Percentiles rank a stretch among this genome's conserved stretches.
phyloP scores from a whole-genome alignment of 1,140 invertebrate species.

The Aphelenchoides avenae region DNA sequence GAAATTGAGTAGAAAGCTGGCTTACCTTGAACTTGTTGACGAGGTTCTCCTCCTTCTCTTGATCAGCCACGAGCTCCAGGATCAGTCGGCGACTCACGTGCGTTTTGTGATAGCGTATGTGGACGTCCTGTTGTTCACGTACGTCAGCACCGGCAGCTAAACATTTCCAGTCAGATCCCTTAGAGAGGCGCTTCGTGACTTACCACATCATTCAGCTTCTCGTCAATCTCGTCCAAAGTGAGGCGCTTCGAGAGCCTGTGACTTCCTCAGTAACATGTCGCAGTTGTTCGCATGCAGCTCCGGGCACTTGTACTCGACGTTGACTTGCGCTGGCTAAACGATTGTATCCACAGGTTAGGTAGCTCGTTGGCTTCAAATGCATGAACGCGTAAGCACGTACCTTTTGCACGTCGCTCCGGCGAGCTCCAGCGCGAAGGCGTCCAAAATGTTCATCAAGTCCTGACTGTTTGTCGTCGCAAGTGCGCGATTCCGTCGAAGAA shows the following conservation, averaged over 20 bases:
- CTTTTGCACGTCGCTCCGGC: too few relatives aligned
- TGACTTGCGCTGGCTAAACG: too few relatives aligned
- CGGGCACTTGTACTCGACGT: conserved; percentile 86
- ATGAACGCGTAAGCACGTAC: too few relatives aligned
- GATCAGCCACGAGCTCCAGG: conserved; percentile 91
- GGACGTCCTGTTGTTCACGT: conserved; percentile 98
- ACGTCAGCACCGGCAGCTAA: conserved; percentile 87
- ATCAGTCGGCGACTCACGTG: conserved; percentile 91
- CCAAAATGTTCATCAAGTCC: too few relatives aligned
- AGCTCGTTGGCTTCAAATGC: too few relatives aligned
- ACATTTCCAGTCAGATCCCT: conserved; percentile 36
- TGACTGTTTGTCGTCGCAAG: too few relatives aligned
- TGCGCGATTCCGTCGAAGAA: too few relatives aligned
- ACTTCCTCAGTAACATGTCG: conserved; percentile 96
- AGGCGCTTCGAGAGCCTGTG: conserved; percentile 90
- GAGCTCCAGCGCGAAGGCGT: too few relatives aligned
- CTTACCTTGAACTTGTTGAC: conserved; percentile 69
- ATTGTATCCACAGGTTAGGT: too few relatives aligned
- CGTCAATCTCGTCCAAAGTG: conserved; percentile 94
- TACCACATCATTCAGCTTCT: conserved; percentile 81
- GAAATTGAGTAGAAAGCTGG: too few relatives aligned
- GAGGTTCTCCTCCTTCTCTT: conserved; percentile 99
- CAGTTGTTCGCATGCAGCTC: conserved; percentile 98
- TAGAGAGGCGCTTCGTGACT: too few relatives aligned
- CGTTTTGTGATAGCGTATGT: conserved; percentile 98